Evolutionary conservation across 2,113 vertebrate genomes (phyloP).

Genomic region (Thalassoma bifasciatum): DNA sequence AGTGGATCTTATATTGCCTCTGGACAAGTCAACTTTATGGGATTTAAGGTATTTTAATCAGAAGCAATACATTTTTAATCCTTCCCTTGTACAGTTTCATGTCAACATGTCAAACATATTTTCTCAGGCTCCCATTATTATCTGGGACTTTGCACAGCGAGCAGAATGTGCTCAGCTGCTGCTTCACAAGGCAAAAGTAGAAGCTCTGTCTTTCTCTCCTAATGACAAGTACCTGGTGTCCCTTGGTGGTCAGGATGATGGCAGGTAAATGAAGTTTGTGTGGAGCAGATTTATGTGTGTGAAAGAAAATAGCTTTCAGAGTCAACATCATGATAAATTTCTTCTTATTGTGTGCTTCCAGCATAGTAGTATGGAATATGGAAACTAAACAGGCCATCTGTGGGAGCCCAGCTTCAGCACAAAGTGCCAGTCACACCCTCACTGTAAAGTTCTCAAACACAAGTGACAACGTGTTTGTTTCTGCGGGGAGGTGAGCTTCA

Average conservation of each 20-base stretch:
- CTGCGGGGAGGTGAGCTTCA: slow-evolving; percentile 87
- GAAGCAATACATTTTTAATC: not conserved
- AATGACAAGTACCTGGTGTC: slow-evolving; percentile 89
- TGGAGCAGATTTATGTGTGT: not conserved
- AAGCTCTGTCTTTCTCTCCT: slow-evolving; percentile 89
- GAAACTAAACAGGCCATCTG: slow-evolving; percentile 86
- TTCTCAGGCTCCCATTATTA: slow-evolving; percentile 87
- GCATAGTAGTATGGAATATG: slow-evolving; percentile 89
- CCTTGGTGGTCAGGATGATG: slow-evolving; percentile 91
- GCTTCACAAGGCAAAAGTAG: slow-evolving; percentile 90
- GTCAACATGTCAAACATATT: not conserved
- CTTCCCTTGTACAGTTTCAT: too few relatives aligned
- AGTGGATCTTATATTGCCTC: too few relatives aligned
- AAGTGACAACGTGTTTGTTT: slow-evolving; percentile 86
- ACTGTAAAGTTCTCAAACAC: slow-evolving; percentile 80
- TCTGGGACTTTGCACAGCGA: slow-evolving; percentile 88
- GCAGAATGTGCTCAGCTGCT: slow-evolving; percentile 82
- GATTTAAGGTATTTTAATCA: too few relatives aligned
- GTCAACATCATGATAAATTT: not conserved
- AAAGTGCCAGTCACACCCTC: slow-evolving; percentile 80
- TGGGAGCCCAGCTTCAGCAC: slow-evolving; percentile 84
- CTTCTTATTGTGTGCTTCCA: slow-evolving; percentile 63
- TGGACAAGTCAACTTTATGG: too few relatives aligned
- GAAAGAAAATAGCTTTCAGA: not conserved
- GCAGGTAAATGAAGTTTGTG: slow-evolving; percentile 81